A percentile compares a stretch with the other conserved stretches of the same genome.
These are phyloP conservation scores for Crotalus helleri DNA, from an alignment of 2,113 vertebrate species.

Conservation along the genomic window DNA sequence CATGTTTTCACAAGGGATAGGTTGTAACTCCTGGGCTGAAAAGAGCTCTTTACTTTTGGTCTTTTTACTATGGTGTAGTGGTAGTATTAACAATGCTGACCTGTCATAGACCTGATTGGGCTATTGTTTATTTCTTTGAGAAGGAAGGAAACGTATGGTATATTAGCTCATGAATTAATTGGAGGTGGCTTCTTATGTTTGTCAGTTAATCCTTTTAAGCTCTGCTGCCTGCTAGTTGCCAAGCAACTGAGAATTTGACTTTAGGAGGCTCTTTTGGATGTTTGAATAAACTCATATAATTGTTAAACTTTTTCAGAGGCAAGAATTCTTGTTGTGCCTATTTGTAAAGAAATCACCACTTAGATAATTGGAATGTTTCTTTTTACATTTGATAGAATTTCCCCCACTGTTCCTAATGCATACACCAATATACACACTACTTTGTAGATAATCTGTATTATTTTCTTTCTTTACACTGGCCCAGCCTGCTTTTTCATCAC, in stretches of 20 bases:
- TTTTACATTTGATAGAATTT: background rate
- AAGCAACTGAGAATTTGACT: background rate
- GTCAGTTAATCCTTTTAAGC: background rate
- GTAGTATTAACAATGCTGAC: background rate
- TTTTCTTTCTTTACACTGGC: background rate
- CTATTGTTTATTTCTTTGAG: background rate
- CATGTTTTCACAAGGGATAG: background rate
- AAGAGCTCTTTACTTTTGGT: background rate
- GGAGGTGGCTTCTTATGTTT: background rate
- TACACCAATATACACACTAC: background rate
- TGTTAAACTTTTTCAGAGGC: background rate
- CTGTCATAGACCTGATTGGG: background rate
- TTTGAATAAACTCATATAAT: background rate
- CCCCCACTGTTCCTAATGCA: background rate
- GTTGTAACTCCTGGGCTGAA: background rate
- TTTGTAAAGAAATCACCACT: background rate
- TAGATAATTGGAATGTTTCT: background rate
- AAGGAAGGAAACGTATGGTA: background rate
- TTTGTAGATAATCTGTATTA: background rate
- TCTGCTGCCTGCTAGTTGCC: background rate
- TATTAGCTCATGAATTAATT: background rate
- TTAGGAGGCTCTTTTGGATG: background rate
- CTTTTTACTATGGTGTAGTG: background rate
- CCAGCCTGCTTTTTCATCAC: background rate
- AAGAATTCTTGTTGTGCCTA: background rate